Evolutionary conservation across 2,888 invertebrate species (phyloP).

Genomic region (Petrophora chlorosata): DNA sequence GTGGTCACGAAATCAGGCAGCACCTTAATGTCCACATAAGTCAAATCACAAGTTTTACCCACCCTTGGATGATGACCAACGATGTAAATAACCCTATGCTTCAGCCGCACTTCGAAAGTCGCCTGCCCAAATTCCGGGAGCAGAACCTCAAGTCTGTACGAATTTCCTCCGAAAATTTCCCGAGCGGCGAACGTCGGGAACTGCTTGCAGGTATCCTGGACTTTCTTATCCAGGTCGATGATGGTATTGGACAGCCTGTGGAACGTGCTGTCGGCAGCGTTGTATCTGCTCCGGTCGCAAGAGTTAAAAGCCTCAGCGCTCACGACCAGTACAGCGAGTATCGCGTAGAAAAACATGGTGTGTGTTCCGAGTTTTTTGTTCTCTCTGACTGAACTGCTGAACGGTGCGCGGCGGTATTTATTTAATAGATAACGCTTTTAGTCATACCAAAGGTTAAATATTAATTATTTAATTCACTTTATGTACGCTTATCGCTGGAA

Average conservation of each 20-base stretch:
- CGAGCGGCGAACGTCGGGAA: conserved; percentile 19
- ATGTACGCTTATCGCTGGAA: too few relatives aligned
- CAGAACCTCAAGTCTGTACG: conserved; percentile 17
- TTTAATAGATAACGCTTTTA: background rate
- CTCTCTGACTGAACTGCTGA: background rate
- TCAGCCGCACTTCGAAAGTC: conserved; percentile 17
- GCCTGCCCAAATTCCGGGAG: conserved; percentile 9
- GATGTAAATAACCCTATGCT: conserved; percentile 25
- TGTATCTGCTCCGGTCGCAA: conserved; percentile 16
- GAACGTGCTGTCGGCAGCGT: conserved; percentile 21
- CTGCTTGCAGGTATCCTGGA: conserved; percentile 30
- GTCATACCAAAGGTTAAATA: background rate
- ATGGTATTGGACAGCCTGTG: conserved; percentile 26
- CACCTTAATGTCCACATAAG: conserved; percentile 26
- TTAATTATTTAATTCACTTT: background rate
- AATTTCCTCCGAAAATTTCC: conserved; percentile 18
- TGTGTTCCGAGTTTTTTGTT: background rate
- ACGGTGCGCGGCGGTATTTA: background rate
- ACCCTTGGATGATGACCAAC: conserved; percentile 13
- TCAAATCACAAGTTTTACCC: conserved; percentile 23
- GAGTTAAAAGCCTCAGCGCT: conserved; percentile 12
- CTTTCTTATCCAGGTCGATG: conserved; percentile 25
- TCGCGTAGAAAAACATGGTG: conserved; percentile 15
- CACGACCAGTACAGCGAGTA: conserved; percentile 9
- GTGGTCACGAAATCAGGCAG: conserved; percentile 26